Evolutionary conservation across 1,140 invertebrate genomes (phyloP).

Genomic region (Mylabris phalerata): DNA sequence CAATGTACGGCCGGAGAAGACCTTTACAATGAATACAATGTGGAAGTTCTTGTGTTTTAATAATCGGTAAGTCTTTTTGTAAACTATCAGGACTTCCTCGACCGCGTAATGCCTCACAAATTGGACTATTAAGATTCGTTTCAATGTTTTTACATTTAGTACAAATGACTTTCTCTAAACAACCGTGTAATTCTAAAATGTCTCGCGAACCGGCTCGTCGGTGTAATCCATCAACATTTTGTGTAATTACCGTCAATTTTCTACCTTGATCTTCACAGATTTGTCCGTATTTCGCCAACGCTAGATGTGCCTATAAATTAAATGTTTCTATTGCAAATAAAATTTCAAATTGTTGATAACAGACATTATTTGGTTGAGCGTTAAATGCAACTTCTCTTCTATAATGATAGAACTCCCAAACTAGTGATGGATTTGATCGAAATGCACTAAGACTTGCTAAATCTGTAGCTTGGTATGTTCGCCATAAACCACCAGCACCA

Average conservation of each 20-base stretch:
- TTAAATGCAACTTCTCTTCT: slow-evolving; percentile 49
- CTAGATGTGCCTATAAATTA: slow-evolving; percentile 63
- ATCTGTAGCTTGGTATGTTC: slow-evolving; percentile 48
- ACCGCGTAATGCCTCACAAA: slow-evolving; percentile 55
- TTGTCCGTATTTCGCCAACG: slow-evolving; percentile 72
- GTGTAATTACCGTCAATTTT: slow-evolving; percentile 71
- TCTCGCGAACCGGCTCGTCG: slow-evolving; percentile 71
- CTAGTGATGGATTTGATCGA: slow-evolving; percentile 45
- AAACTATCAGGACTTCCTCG: slow-evolving; percentile 47
- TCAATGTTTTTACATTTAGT: slow-evolving; percentile 65
- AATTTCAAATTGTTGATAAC: slow-evolving; percentile 14
- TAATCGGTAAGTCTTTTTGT: slow-evolving; percentile 43
- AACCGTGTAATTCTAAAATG: slow-evolving; percentile 85
- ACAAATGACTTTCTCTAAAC: slow-evolving; percentile 77
- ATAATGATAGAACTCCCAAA: slow-evolving; percentile 57
- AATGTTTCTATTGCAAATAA: not conserved
- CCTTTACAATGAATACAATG: slow-evolving; percentile 67
- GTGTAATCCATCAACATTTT: slow-evolving; percentile 92
- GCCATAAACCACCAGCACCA: slow-evolving; percentile 71
- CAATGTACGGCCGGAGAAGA: slow-evolving; percentile 75
- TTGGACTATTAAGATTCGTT: slow-evolving; percentile 72
- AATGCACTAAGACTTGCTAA: slow-evolving; percentile 50
- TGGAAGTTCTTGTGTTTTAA: slow-evolving; percentile 63
- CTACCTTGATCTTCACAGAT: slow-evolving; percentile 52
- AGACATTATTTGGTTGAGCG: slow-evolving; percentile 48